phyloP scores from a whole-genome alignment of 2,113 vertebrate genomes.

The Zapornia atra region DNA sequence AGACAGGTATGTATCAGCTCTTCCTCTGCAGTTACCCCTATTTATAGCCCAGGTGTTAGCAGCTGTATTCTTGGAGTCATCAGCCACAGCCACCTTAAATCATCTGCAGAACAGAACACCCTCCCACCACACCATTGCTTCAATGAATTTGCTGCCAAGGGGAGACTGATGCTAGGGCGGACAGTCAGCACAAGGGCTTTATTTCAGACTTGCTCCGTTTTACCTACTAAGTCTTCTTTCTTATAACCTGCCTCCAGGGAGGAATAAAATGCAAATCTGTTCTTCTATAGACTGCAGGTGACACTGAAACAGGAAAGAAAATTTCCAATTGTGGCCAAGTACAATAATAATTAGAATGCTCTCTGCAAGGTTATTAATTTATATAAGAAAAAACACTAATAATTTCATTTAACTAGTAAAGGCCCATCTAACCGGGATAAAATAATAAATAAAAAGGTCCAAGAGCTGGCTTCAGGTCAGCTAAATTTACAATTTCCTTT shows the following conservation, averaged over 20 bases:
- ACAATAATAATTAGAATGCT: background rate
- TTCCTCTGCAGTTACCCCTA: background rate
- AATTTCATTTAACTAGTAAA: background rate
- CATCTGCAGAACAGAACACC: background rate
- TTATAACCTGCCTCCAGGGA: background rate
- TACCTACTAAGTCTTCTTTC: background rate
- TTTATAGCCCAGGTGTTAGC: constrained; percentile 44
- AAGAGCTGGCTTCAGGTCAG: background rate
- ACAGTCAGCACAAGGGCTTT: background rate
- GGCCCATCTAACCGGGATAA: background rate
- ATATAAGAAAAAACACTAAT: background rate
- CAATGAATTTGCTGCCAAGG: background rate
- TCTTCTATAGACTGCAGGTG: background rate
- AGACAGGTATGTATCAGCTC: background rate
- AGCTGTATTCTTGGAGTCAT: constrained; percentile 6
- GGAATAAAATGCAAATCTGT: background rate
- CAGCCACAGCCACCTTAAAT: constrained; percentile 26
- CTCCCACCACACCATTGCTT: background rate
- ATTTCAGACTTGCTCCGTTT: background rate
- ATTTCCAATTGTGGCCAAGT: background rate
- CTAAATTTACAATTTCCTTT: background rate
- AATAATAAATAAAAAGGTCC: background rate
- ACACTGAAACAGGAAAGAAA: background rate
- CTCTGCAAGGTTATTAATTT: background rate
- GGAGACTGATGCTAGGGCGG: background rate